Conservation (phyloP, 2,113 vertebrate genomes). For the Pithys albifrons region DNA sequence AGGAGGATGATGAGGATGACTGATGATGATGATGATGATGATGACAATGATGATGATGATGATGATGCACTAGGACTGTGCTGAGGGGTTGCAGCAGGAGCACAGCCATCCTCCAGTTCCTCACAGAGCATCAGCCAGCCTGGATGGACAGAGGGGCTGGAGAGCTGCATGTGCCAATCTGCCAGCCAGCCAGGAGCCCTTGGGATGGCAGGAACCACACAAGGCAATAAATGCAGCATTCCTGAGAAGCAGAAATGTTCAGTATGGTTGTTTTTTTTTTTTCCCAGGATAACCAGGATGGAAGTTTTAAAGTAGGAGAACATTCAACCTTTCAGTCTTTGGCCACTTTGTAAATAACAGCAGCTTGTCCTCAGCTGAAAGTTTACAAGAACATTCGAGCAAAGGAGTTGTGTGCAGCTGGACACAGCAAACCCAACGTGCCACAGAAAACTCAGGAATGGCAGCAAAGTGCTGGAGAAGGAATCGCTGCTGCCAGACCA, state of each 20-base stretch:
- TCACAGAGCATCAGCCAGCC: accelerated
- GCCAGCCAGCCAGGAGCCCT: background rate
- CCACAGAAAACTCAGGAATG: background rate
- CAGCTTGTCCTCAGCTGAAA: background rate
- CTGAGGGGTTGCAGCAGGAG: background rate
- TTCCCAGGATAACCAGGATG: background rate
- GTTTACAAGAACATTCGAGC: accelerated
- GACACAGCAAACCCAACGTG: background rate
- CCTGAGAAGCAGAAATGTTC: background rate
- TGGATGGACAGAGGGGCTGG: background rate
- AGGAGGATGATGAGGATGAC: accelerated
- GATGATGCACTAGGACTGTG: accelerated
- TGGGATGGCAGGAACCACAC: accelerated
- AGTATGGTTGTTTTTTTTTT: accelerated
- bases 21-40: accelerated
- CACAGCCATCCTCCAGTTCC: background rate
- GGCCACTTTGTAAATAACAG: too few relatives aligned
- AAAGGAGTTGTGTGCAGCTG: background rate
- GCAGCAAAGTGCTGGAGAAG: background rate
- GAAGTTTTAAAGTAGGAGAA: background rate
- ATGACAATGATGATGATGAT: too few relatives aligned
- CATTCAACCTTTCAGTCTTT: background rate
- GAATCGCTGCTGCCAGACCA: accelerated
- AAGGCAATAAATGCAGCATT: accelerated
- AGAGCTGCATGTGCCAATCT: too few relatives aligned